A percentile compares a stretch with the other conserved stretches of the same genome.
These are phyloP conservation scores for Eristalinus sepulchralis DNA, from an alignment of 2,888 invertebrate species.

Conservation along the genomic window DNA sequence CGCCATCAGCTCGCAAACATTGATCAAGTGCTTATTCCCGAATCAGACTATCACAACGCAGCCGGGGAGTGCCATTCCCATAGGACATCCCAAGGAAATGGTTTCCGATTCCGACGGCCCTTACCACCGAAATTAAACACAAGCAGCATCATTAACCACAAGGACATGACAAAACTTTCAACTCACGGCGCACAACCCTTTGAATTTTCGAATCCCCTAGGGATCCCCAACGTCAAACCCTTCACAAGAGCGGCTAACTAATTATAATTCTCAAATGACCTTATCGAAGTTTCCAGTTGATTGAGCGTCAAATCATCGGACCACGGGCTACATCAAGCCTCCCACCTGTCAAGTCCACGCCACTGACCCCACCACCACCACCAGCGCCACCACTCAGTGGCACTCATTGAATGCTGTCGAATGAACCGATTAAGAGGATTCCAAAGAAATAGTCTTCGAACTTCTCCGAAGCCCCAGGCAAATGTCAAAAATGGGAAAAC, in stretches of 20 bases:
- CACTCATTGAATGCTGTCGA: background rate
- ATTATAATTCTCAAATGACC: background rate
- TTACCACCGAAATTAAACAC: too few relatives aligned
- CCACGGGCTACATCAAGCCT: background rate
- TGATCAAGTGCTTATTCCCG: too few relatives aligned
- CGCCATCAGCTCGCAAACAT: too few relatives aligned
- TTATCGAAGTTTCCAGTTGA: background rate
- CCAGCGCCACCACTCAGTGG: background rate
- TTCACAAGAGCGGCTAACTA: background rate
- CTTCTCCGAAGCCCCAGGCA: background rate
- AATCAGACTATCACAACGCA: too few relatives aligned
- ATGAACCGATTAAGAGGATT: background rate
- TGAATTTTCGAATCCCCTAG: background rate
- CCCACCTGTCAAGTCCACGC: background rate
- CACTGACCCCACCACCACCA: background rate
- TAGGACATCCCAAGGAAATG: too few relatives aligned
- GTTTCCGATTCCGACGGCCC: too few relatives aligned
- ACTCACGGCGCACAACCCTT: background rate
- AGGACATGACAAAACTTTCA: background rate
- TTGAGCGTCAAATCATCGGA: background rate
- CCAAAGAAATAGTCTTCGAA: background rate
- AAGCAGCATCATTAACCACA: background rate
- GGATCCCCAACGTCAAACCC: background rate
- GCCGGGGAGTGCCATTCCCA: too few relatives aligned
- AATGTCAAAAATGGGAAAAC: constrained; percentile 9